Evolutionary conservation across 2,797 vertebrate species (phyloP), one percentile per base, ranked within the genome.

Genomic region (Moxostoma hubbsi): DNA sequence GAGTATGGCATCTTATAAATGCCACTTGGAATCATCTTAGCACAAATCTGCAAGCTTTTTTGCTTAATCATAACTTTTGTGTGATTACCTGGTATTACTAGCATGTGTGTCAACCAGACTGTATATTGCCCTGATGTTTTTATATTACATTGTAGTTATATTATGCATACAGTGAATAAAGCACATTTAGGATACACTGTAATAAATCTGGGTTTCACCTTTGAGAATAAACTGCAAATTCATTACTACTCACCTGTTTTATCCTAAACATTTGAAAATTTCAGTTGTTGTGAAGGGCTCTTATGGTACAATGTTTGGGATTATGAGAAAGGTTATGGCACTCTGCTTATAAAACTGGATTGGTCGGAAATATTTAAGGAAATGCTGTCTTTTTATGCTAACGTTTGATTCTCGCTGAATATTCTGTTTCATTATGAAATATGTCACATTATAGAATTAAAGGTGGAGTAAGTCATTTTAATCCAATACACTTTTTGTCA

Each of bases 81-180:
- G 71, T 49, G 47, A 62, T 73, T 47, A 15, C 4, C 58, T 62
- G 59, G 13, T 75, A 54, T 45, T 75, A 54, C 16, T 12, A 64
- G 73, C 50, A 75, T 75, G 50, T 46, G 46, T 54, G 45, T 45
- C 50, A 64, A 64, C 50, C 49, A 8, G 50, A 65, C 61, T 75
- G 24, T 74, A 64, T 54, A 2, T 45, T 45, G 4, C 59, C 13
- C 49, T 63, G 16, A 43, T 74, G 64, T 73, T 13, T 24, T 54
- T 1, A 57, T 15, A 15, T 36, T 36, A 16, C n/a, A 54, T 6
- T 5, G 53, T 54, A 16, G n/a, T 18, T 43, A 24, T 16, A 45
- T 64, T 74, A 36, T 36, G 51, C 59, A 15, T 64, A 54, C 50
- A 50, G n/a, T 36, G 63, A 64, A 74, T 64, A 64, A 74, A 64